These are phyloP conservation scores for Orchestia grillus DNA, from an alignment of 1,140 invertebrate genomes.

Conservation along the genomic window DNA sequence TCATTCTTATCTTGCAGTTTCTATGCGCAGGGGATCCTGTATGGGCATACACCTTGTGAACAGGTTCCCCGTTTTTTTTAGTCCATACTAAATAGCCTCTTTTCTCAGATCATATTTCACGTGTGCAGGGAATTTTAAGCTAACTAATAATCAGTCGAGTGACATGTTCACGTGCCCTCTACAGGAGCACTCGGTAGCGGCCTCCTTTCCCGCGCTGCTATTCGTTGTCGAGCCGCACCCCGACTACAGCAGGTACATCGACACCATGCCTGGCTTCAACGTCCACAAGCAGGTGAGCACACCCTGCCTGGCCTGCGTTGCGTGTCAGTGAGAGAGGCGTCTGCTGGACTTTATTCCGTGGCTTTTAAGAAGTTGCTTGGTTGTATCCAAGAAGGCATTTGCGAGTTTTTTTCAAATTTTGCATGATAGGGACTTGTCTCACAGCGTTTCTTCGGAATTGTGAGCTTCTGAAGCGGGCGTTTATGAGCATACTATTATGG, in stretches of 20 bases:
- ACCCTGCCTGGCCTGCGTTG: not conserved
- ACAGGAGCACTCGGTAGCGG: not conserved
- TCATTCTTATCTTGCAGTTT: too few species aligned
- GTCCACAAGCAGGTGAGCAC: slow-evolving; percentile 26
- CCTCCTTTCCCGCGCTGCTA: not conserved
- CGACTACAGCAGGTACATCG: not conserved
- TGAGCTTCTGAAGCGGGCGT: not conserved
- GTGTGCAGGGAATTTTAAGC: not conserved
- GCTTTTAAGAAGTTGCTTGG: too few species aligned
- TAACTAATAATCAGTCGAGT: not conserved
- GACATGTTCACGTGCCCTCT: not conserved
- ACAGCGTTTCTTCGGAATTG: not conserved
- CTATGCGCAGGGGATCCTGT: too few species aligned
- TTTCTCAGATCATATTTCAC: too few species aligned
- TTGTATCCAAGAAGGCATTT: not conserved
- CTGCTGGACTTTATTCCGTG: too few species aligned
- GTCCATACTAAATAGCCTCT: too few species aligned
- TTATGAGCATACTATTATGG: not conserved
- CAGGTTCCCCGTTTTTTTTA: too few species aligned
- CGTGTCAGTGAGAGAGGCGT: not conserved
- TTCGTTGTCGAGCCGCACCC: not conserved
- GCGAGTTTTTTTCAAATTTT: not conserved
- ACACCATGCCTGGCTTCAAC: slow-evolving; percentile 31
- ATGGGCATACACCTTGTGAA: too few species aligned
- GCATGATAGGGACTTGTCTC: not conserved